Conservation (phyloP, 92 coral and sea anemone genomes). For the Parazoanthus swiftii region DNA sequence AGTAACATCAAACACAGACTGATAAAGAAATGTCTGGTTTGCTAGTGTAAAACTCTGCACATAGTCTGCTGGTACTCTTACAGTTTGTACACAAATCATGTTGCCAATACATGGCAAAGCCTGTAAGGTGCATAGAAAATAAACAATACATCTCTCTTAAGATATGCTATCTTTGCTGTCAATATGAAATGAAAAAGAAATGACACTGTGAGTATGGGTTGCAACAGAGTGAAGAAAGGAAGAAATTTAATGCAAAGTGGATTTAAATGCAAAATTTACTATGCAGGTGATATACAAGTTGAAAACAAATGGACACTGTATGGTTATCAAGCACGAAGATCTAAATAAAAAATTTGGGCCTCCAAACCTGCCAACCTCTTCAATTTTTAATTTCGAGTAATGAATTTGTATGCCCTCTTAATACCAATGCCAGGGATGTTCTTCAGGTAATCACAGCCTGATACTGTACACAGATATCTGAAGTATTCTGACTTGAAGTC, state of each 20-base stretch:
- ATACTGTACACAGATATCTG: conserved; percentile 38
- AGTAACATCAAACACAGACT: too few species aligned
- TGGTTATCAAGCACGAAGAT: too few species aligned
- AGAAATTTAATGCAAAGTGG: too few species aligned
- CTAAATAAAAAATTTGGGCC: too few species aligned
- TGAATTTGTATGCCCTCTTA: conserved; percentile 36
- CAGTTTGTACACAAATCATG: conserved; percentile 27
- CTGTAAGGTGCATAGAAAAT: neutral
- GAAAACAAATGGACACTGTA: too few species aligned
- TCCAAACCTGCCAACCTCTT: too few species aligned
- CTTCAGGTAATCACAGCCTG: conserved; percentile 45
- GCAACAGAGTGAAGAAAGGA: neutral
- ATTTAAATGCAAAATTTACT: conserved; percentile 3
- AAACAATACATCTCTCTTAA: neutral
- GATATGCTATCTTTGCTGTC: neutral
- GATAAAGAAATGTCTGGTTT: too few species aligned
- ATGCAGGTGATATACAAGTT: too few species aligned
- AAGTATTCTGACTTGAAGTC: conserved; percentile 41
- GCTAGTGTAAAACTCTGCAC: too few species aligned
- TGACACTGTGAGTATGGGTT: neutral
- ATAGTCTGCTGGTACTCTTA: conserved; percentile 37
- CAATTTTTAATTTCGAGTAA: conserved; percentile 38
- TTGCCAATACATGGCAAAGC: conserved; percentile 45
- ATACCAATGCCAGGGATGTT: conserved; percentile 47
- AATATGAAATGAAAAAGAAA: neutral